phyloP scores from a whole-genome alignment of 2,888 invertebrate species.

The Druceiella hillmani region DNA sequence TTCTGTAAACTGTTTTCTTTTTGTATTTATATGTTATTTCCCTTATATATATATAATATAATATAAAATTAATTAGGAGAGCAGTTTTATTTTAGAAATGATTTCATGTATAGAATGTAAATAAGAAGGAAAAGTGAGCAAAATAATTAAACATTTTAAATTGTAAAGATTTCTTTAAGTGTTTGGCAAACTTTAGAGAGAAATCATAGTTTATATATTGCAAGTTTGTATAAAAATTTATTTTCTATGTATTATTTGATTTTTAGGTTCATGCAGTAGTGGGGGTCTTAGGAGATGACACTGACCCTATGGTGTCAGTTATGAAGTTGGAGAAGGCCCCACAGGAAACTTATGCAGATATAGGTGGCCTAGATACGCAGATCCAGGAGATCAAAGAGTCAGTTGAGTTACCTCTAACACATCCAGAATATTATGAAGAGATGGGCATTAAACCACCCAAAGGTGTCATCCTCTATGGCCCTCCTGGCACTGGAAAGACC shows the following conservation, averaged over 20 bases:
- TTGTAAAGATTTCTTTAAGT: background rate
- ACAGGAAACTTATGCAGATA: constrained; percentile 98
- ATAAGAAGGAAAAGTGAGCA: too few relatives aligned
- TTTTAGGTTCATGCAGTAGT: constrained; percentile 94
- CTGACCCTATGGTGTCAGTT: constrained; percentile 99
- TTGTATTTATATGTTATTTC: too few relatives aligned
- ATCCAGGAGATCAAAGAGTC: constrained; percentile 98
- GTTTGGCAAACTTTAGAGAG: background rate
- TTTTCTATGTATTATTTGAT: constrained; percentile 4
- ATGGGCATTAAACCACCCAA: constrained; percentile 99
- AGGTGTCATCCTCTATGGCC: constrained; percentile 97
- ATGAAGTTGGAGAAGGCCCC: constrained; percentile 99
- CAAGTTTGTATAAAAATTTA: background rate
- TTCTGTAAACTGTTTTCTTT: too few relatives aligned
- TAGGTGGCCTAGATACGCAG: constrained; percentile 95
- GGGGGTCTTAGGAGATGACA: constrained; percentile 97
- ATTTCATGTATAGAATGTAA: too few relatives aligned
- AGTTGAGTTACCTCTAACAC: constrained; percentile 95
- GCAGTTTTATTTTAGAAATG: too few relatives aligned
- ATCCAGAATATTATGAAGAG: constrained; percentile 99
- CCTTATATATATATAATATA: too few relatives aligned
- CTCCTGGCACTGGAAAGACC: constrained; percentile 98
- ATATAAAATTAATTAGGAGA: too few relatives aligned
- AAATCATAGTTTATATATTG: background rate
- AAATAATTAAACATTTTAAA: background rate